Base-by-base conservation (phyloP, 2,113 vertebrate genomes). In the Typhlomys cinereus region DNA sequence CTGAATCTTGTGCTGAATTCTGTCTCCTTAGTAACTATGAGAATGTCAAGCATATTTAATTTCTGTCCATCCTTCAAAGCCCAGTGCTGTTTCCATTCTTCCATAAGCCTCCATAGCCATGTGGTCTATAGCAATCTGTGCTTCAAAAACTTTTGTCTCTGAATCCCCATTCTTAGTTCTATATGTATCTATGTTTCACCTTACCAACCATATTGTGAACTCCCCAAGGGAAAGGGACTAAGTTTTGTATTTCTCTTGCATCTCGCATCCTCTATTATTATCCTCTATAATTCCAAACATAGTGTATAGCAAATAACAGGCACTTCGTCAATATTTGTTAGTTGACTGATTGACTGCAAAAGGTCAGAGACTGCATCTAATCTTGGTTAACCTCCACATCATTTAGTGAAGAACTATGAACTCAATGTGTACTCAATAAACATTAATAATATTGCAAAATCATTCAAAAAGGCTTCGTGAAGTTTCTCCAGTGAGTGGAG, bases 391-490 rank as follows among this genome's bases (percentile, higher is more conserved):
- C 52, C 41, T 54, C 76, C 25, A 46, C 71, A 87, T 88, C 70
- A 92, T 95, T 88, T 95, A 82, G 69, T 90, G 57, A 76, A 94
- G 94, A 96, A 90, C 82, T 79, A 59, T 87, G 81, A 54, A 70
- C 75, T 89, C 85, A 59, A 54, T 90, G 79, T 95, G 89, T 90
- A 92, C 75, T 92, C 83, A 84, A 50, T 92, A 92, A 95, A 94
- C 87, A 95, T 91, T 67, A 93, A 66, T 88, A 92, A 85, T 92
- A 96, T 95, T 91, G 94, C 39, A 93, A 95, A 94, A 90, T 87
- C 36, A 95, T 92, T 94, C 89, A 50, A 82, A 94, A 92, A 69
- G 36, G 71, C 75, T 95, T 92, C 61, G 80, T 67, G 11, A 39
- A 71, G 70, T 92, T 88, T 94, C 75, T 82, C 52, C 66, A 89